A percentile compares a stretch with the other conserved stretches of the same genome.
Evolutionary conservation across 2,888 invertebrate genomes (phyloP).

Genomic region (Ceramica pisi): DNA sequence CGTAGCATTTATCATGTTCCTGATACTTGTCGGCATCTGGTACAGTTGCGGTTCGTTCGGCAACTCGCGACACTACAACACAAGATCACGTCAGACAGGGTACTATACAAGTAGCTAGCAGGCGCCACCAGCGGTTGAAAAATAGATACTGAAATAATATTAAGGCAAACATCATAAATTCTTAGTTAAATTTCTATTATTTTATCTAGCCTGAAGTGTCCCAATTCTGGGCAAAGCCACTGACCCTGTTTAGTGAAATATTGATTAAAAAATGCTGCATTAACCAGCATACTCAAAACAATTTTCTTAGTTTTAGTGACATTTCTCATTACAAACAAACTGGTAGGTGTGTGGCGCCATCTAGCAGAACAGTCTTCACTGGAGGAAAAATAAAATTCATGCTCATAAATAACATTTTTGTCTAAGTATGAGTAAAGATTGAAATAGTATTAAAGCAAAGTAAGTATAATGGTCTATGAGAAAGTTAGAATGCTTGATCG

Average conservation of each 20-base stretch:
- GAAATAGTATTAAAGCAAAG: slow-evolving; percentile 31
- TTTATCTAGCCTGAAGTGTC: too few species aligned
- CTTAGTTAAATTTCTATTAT: neutral
- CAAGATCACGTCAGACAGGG: slow-evolving; percentile 8
- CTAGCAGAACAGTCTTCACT: slow-evolving; percentile 12
- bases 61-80: slow-evolving; percentile 81
- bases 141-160: slow-evolving; percentile 4
- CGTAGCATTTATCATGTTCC: slow-evolving; percentile 60
- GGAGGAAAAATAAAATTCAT: slow-evolving; percentile 9
- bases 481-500: neutral
- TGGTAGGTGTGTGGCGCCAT: slow-evolving; percentile 27
- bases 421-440: slow-evolving; percentile 34
- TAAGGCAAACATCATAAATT: neutral
- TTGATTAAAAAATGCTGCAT: neutral
- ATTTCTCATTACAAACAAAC: too few species aligned
- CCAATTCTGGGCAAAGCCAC: too few species aligned
- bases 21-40: slow-evolving; percentile 71
- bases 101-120: slow-evolving; percentile 13
- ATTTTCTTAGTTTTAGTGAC: neutral
- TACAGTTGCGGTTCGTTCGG: slow-evolving; percentile 79
- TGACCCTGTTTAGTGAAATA: too few species aligned
- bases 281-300: neutral
- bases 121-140: slow-evolving; percentile 34
- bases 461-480: slow-evolving; percentile 5
- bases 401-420: slow-evolving; percentile 46